A percentile compares a stretch with the other conserved stretches of the same genome.
phyloP scores from a whole-genome alignment of 2,113 vertebrate genomes.

The Saguinus midas region DNA sequence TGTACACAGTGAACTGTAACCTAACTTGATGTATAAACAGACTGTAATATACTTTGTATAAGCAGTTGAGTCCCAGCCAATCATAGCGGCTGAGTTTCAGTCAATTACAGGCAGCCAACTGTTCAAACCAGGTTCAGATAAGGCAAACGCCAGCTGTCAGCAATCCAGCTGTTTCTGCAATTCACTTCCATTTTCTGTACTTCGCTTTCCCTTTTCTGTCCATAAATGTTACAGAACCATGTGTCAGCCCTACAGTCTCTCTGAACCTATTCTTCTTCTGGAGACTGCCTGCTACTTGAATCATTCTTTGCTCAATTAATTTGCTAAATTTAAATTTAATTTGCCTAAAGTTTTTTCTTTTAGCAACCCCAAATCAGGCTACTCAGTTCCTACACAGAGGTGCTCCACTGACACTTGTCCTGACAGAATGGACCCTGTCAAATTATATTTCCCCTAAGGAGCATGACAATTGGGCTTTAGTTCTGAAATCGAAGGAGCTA shows the following conservation, averaged over 20 bases:
- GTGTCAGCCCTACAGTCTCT: neutral
- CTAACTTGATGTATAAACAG: neutral
- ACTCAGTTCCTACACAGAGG: neutral
- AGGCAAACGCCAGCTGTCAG: neutral
- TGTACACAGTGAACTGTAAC: neutral
- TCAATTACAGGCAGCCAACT: neutral
- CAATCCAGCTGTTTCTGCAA: neutral
- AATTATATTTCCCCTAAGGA: neutral
- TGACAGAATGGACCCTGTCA: neutral
- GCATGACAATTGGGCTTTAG: neutral
- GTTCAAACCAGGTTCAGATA: neutral
- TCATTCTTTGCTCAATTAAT: neutral
- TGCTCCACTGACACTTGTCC: neutral
- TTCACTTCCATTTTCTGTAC: neutral
- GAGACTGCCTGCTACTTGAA: neutral
- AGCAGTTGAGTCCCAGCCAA: neutral
- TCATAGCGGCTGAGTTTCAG: neutral
- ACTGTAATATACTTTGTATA: neutral
- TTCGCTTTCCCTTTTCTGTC: neutral
- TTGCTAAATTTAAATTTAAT: neutral
- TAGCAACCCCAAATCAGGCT: neutral
- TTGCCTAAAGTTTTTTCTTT: neutral
- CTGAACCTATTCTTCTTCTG: neutral
- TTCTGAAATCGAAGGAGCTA: neutral
- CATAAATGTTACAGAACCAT: neutral